Evolutionary conservation across 2,113 vertebrate species (phyloP), one percentile per base, ranked within the genome.

Genomic region (Dipodomys merriami): DNA sequence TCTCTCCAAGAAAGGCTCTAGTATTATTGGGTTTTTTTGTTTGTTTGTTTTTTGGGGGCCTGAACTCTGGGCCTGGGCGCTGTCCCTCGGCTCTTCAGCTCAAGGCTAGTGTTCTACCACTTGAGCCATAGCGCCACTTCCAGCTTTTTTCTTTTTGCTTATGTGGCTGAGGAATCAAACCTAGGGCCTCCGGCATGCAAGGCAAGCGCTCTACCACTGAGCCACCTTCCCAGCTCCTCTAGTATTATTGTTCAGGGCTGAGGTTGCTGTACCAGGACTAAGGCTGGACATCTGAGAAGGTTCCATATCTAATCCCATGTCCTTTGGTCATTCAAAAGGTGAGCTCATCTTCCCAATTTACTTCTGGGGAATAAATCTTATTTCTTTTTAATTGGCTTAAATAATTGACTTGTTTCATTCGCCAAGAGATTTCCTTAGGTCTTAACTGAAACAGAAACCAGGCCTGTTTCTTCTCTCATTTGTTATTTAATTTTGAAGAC

Each of bases 301-400:
- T 78, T 78, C 49, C 30, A n/a, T 29, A 73, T 94, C 33, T 57
- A 93, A 30, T 72, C 68, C 29, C 76, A 68, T n/a, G 57, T 22
- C 74, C 46, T 57, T 80, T 82, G 64, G 74, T 86, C 78, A 93
- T 60, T 93, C 80, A 93, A 62, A 96, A 69, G 74, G 44, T 62
- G 44, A 95, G 90, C 53, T 90, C 84, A 81, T 74, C 25, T 80
- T 53, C 65, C 65, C 90, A 82, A 91, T 23, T 82, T 72, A 82
- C 53, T 78, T 82, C 13, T 27, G 35, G 39, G 67, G 62, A 88
- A 78, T 68, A 69, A 85, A 53, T 73, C 22, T 86, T 71, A 67
- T 81, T 78, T 88, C 46, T 91, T 95, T 86, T 92, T 72, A 85
- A 90, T 62, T 93, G 93, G 64, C 65, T 23, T 90, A 74, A 91